Evolutionary conservation across 1,140 invertebrate species (phyloP).

Genomic region (Drosophila pseudoananassae): DNA sequence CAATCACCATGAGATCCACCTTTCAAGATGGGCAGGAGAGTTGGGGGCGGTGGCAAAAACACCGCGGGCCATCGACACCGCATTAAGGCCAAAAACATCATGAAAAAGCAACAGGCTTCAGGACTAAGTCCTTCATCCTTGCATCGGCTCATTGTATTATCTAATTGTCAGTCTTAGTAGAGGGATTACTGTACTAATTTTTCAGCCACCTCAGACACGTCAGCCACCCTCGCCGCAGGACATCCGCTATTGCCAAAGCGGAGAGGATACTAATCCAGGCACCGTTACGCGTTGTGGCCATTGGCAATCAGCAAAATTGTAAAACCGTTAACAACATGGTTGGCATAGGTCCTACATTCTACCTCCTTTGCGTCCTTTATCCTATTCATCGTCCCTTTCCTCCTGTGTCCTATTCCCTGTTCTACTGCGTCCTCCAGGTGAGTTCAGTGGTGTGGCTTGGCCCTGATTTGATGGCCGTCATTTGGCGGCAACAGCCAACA

Average conservation of each 20-base stretch:
- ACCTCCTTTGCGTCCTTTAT: not conserved
- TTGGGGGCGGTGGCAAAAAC: not conserved
- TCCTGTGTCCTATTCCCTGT: too few species aligned
- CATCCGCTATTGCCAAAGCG: not conserved
- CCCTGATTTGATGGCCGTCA: not conserved
- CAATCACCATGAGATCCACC: constrained; percentile 45
- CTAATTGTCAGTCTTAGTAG: constrained; percentile 76
- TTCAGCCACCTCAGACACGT: constrained; percentile 1
- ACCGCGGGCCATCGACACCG: constrained; percentile 45
- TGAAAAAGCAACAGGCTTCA: constrained; percentile 33
- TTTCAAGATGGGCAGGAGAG: not conserved
- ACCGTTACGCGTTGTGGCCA: constrained; percentile 41
- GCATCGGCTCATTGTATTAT: constrained; percentile 52
- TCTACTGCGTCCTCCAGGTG: not conserved
- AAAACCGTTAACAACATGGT: constrained; percentile 70
- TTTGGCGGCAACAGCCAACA: not conserved
- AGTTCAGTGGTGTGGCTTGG: not conserved
- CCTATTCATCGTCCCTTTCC: not conserved
- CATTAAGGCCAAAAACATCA: constrained; percentile 22
- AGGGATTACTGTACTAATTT: constrained; percentile 80
- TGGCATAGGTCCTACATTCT: not conserved
- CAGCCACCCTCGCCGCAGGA: not conserved
- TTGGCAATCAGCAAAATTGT: constrained; percentile 74
- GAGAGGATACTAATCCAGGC: constrained; percentile 23
- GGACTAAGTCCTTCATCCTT: too few species aligned